Evolutionary conservation across 2,888 invertebrate species (phyloP).

Genomic region (Noctua janthina): DNA sequence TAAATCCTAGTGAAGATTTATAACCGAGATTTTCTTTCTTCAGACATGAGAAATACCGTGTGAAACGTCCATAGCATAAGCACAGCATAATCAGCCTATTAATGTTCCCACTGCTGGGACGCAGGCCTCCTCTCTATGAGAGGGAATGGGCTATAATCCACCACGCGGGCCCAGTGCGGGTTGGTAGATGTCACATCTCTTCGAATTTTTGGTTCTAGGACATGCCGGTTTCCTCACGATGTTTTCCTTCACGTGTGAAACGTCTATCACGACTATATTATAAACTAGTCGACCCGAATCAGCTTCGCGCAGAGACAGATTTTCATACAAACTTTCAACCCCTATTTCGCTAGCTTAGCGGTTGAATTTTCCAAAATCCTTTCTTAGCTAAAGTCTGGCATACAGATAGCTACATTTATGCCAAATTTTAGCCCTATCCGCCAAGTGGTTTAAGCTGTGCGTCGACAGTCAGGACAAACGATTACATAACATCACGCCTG

Average conservation of each 20-base stretch:
- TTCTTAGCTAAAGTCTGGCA: neutral
- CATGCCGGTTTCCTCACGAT: no score
- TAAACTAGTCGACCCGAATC: neutral
- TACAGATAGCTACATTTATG: neutral
- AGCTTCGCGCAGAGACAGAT: neutral
- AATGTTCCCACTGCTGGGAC: no score
- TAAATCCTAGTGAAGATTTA: neutral
- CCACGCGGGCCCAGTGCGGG: no score
- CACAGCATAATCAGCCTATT: no score
- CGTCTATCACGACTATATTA: neutral
- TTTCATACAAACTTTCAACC: neutral
- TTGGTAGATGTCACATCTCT: no score
- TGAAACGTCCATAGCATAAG: neutral
- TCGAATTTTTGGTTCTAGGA: no score
- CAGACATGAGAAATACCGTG: neutral
- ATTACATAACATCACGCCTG: neutral
- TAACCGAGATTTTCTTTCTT: neutral
- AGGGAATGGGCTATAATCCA: no score
- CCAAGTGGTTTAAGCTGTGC: neutral
- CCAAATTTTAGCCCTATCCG: neutral
- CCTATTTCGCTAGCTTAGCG: neutral
- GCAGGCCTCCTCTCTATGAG: no score
- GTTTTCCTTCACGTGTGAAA: neutral
- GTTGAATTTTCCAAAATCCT: neutral
- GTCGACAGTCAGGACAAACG: neutral